These are phyloP conservation scores for Trachops cirrhosus DNA, from an alignment of 2,797 vertebrate species.

Conservation along the genomic window DNA sequence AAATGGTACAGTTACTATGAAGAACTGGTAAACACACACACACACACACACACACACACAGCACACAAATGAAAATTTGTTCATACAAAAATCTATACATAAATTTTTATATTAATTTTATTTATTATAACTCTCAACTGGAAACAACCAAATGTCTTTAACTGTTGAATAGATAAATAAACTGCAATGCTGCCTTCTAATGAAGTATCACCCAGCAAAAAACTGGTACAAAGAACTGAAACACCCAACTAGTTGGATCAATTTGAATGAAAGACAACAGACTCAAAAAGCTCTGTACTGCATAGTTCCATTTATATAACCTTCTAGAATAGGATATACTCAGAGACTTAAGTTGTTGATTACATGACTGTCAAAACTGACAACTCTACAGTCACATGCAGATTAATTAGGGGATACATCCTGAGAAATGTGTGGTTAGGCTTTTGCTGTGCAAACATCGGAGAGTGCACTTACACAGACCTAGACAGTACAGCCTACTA, in stretches of 20 bases:
- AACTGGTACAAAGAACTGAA: not conserved
- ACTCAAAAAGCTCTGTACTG: not conserved
- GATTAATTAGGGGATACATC: not conserved
- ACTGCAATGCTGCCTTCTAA: not conserved
- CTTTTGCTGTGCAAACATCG: not conserved
- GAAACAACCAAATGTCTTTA: not conserved
- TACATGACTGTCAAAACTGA: not conserved
- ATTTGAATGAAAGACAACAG: not conserved
- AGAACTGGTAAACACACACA: not conserved
- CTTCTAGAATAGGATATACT: not conserved
- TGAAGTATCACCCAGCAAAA: not conserved
- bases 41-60: no score
- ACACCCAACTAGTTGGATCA: not conserved
- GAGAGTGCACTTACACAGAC: not conserved
- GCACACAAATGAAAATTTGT: not conserved
- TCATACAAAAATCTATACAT: not conserved
- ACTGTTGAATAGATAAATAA: not conserved
- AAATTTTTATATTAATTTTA: not conserved
- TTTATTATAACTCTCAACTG: not conserved
- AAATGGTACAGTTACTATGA: not conserved
- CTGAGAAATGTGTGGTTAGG: not conserved
- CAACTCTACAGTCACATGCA: not conserved
- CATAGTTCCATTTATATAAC: not conserved
- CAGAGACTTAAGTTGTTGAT: not conserved
- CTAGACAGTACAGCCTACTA: not conserved